Base-by-base conservation (phyloP, 2,113 vertebrate species). In the Zeus faber region DNA sequence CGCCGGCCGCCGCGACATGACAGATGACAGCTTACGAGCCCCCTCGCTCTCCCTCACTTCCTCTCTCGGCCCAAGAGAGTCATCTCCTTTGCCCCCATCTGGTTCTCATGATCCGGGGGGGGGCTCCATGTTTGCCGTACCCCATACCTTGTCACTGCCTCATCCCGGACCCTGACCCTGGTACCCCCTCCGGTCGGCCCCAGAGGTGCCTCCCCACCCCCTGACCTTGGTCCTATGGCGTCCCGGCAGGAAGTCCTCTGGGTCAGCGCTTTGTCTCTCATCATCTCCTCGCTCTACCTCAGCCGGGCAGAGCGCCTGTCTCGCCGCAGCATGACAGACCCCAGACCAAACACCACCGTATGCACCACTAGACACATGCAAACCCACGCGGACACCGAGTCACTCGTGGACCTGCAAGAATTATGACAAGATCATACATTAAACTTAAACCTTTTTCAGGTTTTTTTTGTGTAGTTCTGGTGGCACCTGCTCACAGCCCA, bases 11-110 rank as follows among this genome's bases (percentile, higher is more conserved):
- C 37, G 62, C 62, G n/a, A n/a, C n/a, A n/a, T n/a, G n/a, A n/a
- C n/a, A n/a, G n/a, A n/a, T 76, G 85, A 87, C 84, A 84, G 84
- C 60, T 87, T 87, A 87, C 72, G 83, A 81, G 69, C n/a, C 49
- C 43, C 57, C 72, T 67, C 72, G 71, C 70, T 72, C 61, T 74
- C 47, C 53, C 41, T 61, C 54, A 74, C 62, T 77, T 77, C 74
- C 79, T 74, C 67, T 58, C 72, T 21, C 39, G 62, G 55, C 79
- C 74, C 79, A 45, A 54, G 81, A 82, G 81, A 82, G 78, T 73
- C 60, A 59, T 85, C 62, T 63, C 57, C 57, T 69, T 62, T 60
- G 59, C 60, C 63, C 77, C 85, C 83, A 85, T 89, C 83, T 89
- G 87, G 81, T 87, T 85, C 71, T 79, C 80, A 86, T 87, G 76